phyloP scores from a whole-genome alignment of 2,888 invertebrate species.

The Scaptodrosophila latifasciaeformis region DNA sequence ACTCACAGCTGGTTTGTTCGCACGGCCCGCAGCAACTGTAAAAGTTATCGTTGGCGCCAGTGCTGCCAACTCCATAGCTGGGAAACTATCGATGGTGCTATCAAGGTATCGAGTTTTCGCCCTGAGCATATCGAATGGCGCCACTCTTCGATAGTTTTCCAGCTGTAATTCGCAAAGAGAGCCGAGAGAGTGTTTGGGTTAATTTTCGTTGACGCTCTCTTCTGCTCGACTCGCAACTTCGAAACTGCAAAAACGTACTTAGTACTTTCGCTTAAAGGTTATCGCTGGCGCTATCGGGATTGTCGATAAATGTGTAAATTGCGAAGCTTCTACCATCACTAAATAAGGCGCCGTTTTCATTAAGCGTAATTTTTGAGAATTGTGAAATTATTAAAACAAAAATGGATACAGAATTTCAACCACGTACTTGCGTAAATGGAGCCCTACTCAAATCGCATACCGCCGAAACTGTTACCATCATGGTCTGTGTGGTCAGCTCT shows the following conservation, averaged over 20 bases:
- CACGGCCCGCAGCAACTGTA: constrained; percentile 39
- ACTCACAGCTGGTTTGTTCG: constrained; percentile 50
- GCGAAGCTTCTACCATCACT: neutral
- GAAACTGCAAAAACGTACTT: neutral
- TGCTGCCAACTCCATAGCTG: constrained; percentile 44
- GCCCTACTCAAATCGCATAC: constrained; percentile 64
- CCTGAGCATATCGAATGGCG: constrained; percentile 18
- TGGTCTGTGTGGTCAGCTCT: constrained; percentile 66
- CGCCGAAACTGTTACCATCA: constrained; percentile 70
- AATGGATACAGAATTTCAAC: no score
- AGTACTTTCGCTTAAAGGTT: neutral
- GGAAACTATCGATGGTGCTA: constrained; percentile 22
- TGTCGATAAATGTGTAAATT: no score
- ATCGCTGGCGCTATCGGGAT: neutral
- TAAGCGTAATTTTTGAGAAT: no score
- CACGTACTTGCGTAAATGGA: constrained; percentile 68
- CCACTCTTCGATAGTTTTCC: neutral
- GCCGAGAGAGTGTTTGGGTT: neutral
- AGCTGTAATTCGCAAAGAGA: neutral
- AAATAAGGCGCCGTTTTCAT: neutral
- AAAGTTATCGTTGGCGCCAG: no score
- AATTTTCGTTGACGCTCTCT: neutral
- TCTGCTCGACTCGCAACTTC: no score
- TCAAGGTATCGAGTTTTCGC: no score
- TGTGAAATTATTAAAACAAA: no score